Percentiles rank a stretch among this genome's conserved stretches.
phyloP scores from a whole-genome alignment of 23 tunicate genomes.

The Styela plicata region DNA sequence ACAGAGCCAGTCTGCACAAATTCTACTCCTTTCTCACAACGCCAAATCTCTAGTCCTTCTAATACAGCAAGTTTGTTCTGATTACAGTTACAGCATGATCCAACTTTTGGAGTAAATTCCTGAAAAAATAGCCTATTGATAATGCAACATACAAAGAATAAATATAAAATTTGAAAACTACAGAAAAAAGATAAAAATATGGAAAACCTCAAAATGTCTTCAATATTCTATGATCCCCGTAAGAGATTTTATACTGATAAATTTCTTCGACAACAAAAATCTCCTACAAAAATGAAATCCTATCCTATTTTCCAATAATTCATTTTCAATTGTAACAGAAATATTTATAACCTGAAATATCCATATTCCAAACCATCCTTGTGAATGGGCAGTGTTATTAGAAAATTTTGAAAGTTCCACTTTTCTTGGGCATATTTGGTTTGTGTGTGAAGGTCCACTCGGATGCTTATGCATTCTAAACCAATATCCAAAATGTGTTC shows the following conservation, averaged over 20 bases:
- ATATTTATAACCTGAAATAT: constrained; percentile 7
- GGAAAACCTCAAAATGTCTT: no score
- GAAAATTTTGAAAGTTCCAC: background rate
- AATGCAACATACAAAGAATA: no score
- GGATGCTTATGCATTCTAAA: constrained; percentile 59
- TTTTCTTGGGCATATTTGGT: constrained; percentile 41
- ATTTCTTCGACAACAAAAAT: no score
- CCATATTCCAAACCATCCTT: constrained; percentile 33
- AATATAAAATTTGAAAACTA: no score
- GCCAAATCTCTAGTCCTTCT: constrained; percentile 16
- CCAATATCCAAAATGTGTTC: constrained; percentile 82
- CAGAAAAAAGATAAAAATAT: no score
- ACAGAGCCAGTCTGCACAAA: constrained; percentile 35
- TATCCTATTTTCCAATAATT: no score
- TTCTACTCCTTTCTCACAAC: constrained; percentile 41
- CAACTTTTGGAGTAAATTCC: constrained; percentile 28
- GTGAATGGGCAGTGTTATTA: constrained; percentile 20
- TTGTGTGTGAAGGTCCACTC: constrained; percentile 49
- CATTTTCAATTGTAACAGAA: no score
- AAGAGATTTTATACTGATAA: no score
- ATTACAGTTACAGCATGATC: constrained; percentile 13
- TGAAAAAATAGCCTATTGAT: background rate
- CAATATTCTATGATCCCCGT: no score
- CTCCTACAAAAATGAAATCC: no score
- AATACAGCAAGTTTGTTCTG: constrained; percentile 6